Conservation (phyloP, 2,113 vertebrate species). For the Trochalopteron elliotii region DNA sequence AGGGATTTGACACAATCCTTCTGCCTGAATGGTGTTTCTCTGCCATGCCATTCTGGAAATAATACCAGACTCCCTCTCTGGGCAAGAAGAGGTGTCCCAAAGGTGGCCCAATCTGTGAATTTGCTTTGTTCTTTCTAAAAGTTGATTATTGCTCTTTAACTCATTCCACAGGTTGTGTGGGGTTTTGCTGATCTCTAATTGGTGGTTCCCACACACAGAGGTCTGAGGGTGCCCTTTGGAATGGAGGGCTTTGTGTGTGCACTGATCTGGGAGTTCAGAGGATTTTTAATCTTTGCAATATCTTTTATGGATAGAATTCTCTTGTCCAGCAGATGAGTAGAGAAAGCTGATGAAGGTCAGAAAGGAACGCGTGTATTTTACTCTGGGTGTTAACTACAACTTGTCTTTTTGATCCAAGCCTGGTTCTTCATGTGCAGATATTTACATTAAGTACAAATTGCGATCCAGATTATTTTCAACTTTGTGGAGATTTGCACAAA, state of each 20-base stretch:
- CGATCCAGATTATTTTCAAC: background rate
- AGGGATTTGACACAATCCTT: background rate
- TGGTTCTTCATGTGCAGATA: background rate
- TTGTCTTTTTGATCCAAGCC: background rate
- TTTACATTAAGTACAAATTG: background rate
- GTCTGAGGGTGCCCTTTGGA: background rate
- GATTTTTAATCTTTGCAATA: background rate
- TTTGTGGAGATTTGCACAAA: background rate
- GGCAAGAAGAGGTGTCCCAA: background rate
- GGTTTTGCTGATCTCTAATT: background rate
- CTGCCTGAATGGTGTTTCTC: background rate
- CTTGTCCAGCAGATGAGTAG: background rate
- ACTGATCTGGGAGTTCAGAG: background rate
- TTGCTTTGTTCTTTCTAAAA: background rate
- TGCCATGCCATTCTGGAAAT: background rate
- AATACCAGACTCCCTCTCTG: background rate
- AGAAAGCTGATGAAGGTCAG: background rate
- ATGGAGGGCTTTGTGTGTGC: background rate
- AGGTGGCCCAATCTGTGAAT: fast-evolving
- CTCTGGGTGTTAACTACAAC: background rate
- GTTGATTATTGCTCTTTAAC: background rate
- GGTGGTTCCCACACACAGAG: background rate
- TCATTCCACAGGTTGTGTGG: background rate
- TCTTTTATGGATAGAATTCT: background rate
- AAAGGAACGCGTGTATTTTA: background rate